Conservation (phyloP, 1,140 invertebrate genomes). For the Proales similis region DNA sequence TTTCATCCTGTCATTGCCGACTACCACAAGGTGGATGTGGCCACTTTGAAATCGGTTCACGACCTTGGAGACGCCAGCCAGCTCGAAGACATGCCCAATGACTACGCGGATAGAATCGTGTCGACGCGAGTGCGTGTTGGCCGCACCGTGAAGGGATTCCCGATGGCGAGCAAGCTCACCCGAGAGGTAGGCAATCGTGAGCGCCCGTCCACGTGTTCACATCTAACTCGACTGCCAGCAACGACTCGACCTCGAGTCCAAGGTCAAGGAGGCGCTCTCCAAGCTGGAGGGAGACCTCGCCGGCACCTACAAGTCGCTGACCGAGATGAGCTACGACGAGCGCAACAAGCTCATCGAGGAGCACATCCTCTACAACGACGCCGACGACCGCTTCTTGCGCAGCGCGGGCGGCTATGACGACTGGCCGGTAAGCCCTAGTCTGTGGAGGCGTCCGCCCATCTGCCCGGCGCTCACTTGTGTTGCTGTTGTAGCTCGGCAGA, state of each 20-base stretch:
- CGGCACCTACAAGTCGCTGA: slow-evolving; percentile 27
- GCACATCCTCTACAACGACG: slow-evolving; percentile 37
- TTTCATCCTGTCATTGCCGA: slow-evolving; percentile 45
- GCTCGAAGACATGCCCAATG: slow-evolving; percentile 14
- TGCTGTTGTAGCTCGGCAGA: slow-evolving; percentile 8
- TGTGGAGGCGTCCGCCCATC: too few relatives aligned
- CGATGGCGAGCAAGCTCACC: slow-evolving; percentile 34
- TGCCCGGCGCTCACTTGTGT: too few relatives aligned
- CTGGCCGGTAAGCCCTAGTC: slow-evolving; percentile 36
- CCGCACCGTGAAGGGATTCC: slow-evolving; percentile 25
- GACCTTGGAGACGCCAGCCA: slow-evolving; percentile 34
- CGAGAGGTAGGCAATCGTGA: too few relatives aligned
- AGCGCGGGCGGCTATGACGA: slow-evolving; percentile 36
- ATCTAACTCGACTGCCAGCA: too few relatives aligned
- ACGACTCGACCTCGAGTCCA: slow-evolving; percentile 24
- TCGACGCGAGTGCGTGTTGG: slow-evolving; percentile 32
- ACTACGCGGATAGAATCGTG: slow-evolving; percentile 23
- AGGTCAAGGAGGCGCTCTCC: slow-evolving; percentile 23
- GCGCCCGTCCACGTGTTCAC: too few relatives aligned
- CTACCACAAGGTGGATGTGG: slow-evolving; percentile 42
- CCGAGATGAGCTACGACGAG: slow-evolving; percentile 36
- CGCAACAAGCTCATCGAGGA: slow-evolving; percentile 37
- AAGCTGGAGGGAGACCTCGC: slow-evolving; percentile 34
- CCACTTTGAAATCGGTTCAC: slow-evolving; percentile 21
- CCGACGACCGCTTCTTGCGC: slow-evolving; percentile 31